phyloP scores from a whole-genome alignment of 2,113 vertebrate genomes.

The Verasper variegatus region DNA sequence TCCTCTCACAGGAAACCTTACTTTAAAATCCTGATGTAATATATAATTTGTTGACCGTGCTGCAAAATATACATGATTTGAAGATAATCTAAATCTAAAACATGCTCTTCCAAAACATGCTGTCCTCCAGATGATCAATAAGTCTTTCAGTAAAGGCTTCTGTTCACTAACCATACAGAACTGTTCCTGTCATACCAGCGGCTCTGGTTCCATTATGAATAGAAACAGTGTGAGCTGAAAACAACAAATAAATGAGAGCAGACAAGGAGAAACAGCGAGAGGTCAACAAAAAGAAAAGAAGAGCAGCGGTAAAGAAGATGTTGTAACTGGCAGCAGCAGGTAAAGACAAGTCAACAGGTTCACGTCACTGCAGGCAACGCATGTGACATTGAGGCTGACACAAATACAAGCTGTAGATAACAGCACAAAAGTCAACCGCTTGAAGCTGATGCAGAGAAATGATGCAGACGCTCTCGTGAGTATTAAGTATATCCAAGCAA shows the following conservation, averaged over 20 bases:
- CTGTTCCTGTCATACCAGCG: not conserved
- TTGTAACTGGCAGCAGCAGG: not conserved
- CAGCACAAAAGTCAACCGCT: not conserved
- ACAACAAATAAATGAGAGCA: slow-evolving; percentile 6
- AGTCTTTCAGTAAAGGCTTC: not conserved
- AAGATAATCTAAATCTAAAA: not conserved
- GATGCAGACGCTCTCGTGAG: not conserved
- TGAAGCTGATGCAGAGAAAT: slow-evolving; percentile 9
- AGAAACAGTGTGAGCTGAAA: slow-evolving; percentile 48
- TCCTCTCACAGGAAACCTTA: too few relatives aligned
- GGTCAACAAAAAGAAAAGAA: slow-evolving; percentile 22
- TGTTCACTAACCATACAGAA: not conserved
- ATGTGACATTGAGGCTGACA: not conserved
- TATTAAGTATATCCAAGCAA: not conserved
- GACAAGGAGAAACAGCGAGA: slow-evolving; percentile 9
- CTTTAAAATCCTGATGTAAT: not conserved
- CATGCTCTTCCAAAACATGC: not conserved
- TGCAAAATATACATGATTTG: not conserved
- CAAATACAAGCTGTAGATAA: not conserved
- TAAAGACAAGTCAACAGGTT: slow-evolving; percentile 20
- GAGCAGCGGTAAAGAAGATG: not conserved
- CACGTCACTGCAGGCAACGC: slow-evolving; percentile 33
- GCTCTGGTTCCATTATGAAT: slow-evolving; percentile 79
- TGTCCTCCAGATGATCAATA: not conserved
- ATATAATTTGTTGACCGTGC: not conserved